Evolutionary conservation across 2,113 vertebrate genomes (phyloP), one percentile per base, ranked within the genome.

Genomic region (Ceyx melanurus): DNA sequence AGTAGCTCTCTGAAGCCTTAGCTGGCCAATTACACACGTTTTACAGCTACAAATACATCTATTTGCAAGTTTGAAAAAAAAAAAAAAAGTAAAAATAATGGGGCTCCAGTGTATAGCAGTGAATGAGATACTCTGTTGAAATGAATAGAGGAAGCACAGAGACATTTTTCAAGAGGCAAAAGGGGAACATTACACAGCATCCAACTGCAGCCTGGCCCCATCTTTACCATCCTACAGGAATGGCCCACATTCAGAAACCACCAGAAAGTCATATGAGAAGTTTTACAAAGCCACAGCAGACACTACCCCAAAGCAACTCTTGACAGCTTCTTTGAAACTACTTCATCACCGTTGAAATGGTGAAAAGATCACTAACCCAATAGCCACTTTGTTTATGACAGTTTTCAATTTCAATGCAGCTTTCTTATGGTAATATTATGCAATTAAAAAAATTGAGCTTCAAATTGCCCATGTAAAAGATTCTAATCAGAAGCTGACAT

Each of bases 361-460:
- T 5, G 9, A 68, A 64, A 87, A 74, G 87, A 31, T n/a, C 72
- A 33, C 62, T 46, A 53, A 35, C 35, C 54, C 58, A 76, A 68
- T 0, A 48, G 68, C 67, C 19, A 40, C 58, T 82, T 53, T 73
- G 40, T 85, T 64, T n/a, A 66, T 46, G 60, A 40, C 8, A 66
- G 67, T 64, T 80, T 95, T 82, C 46, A 37, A 15, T 51, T 62
- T 77, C 72, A 80, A 7, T 43, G 60, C 64, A 73, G 71, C 72
- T 82, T 95, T 88, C 75, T 85, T 62, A 78, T 53, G 53, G 62
- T 79, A 90, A 75, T 80, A 78, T 40, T 31, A 61, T 17, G 29
- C 87, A 93, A 90, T 92, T 89, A 94, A 90, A 93, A 93, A 93
- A 56, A 51, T 1, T 51, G 37, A 83, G 56, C 20, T 93, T 92